A percentile compares a stretch with the other conserved stretches of the same genome.
These are phyloP conservation scores for Ceraclea dissimilis DNA, from an alignment of 2,888 invertebrate genomes.

Conservation along the genomic window DNA sequence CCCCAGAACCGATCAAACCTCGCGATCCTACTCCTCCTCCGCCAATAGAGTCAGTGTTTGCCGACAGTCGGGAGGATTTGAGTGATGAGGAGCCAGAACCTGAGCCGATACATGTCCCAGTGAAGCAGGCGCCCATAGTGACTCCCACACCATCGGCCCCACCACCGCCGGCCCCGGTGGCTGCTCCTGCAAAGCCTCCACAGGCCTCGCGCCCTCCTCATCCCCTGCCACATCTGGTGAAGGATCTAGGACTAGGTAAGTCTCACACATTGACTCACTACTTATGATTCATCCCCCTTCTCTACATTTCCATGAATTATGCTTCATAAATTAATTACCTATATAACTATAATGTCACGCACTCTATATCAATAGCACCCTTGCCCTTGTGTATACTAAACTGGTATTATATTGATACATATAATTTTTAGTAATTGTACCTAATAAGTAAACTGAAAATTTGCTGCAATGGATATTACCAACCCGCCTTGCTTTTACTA, in stretches of 20 bases:
- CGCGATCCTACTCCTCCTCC: slow-evolving; percentile 7
- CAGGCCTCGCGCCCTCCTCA: not conserved
- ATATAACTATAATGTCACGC: no score
- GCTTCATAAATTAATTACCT: not conserved
- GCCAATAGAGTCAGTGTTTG: slow-evolving; percentile 12
- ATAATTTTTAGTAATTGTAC: no score
- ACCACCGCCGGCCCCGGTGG: slow-evolving; percentile 27
- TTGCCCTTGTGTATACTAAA: no score
- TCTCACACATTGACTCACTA: not conserved
- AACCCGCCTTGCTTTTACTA: no score
- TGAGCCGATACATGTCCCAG: slow-evolving; percentile 14
- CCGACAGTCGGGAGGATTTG: slow-evolving; percentile 24
- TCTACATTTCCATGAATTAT: not conserved
- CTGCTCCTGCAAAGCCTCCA: slow-evolving; percentile 24
- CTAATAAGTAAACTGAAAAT: no score
- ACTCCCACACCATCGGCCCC: slow-evolving; percentile 23
- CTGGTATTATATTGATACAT: no score
- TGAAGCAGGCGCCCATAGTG: slow-evolving; percentile 7
- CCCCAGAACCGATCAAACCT: slow-evolving; percentile 22
- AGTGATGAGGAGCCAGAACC: slow-evolving; percentile 21
- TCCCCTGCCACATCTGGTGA: slow-evolving; percentile 1
- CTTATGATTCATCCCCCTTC: not conserved
- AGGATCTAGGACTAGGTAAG: slow-evolving; percentile 12
- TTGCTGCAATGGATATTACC: no score
- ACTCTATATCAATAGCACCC: no score